Evolutionary conservation across 2,888 invertebrate species (phyloP).

Genomic region (Sarcophaga caerulescens): DNA sequence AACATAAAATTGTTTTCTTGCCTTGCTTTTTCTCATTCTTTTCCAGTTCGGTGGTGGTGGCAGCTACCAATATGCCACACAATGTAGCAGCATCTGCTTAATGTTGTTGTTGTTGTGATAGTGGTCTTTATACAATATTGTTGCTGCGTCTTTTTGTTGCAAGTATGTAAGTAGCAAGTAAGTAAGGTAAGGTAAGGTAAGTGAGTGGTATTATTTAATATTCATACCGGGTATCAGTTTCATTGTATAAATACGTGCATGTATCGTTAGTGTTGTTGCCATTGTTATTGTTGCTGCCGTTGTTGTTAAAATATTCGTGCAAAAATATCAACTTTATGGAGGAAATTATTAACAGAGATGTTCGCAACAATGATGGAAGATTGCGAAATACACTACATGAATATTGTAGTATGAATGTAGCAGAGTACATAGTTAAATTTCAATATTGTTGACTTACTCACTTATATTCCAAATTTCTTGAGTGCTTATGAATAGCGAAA

Average conservation of each 20-base stretch:
- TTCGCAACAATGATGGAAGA: too few species aligned
- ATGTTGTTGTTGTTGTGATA: neutral
- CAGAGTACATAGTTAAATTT: too few species aligned
- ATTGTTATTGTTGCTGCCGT: neutral
- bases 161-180: neutral
- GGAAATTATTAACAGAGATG: too few species aligned
- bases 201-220: conserved; percentile 72
- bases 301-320: neutral
- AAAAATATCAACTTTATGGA: neutral
- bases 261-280: neutral
- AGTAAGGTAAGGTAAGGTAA: too few species aligned
- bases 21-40: neutral
- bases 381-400: too few species aligned
- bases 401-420: too few species aligned
- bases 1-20: conserved; percentile 30
- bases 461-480: too few species aligned
- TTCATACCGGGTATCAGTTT: conserved; percentile 80
- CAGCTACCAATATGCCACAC: neutral
- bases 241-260: conserved; percentile 65
- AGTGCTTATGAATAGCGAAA: too few species aligned
- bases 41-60: neutral
- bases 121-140: too few species aligned
- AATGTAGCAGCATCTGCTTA: conserved; percentile 3
- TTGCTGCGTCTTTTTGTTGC: neutral
- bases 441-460: too few species aligned